Conservation (phyloP, 2,888 invertebrate genomes). For the Pachliopta kotzebuea region DNA sequence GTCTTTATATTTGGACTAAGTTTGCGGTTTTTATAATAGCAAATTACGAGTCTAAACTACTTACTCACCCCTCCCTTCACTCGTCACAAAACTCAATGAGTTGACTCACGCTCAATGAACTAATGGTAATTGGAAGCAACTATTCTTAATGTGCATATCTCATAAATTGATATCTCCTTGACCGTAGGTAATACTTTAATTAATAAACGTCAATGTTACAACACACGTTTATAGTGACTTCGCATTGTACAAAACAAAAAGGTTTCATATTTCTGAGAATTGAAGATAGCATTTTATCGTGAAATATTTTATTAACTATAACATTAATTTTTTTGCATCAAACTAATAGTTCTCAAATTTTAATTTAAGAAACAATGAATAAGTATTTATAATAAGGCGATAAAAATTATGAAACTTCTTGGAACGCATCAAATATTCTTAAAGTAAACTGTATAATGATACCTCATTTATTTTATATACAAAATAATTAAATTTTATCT, state of each 20-base stretch:
- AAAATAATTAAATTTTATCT: not conserved
- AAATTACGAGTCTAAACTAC: not conserved
- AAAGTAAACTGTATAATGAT: too few relatives aligned
- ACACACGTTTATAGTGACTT: not conserved
- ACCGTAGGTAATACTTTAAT: slow-evolving; percentile 19
- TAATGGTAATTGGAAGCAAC: slow-evolving; percentile 68
- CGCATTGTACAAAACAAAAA: slow-evolving; percentile 4
- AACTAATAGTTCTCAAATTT: not conserved
- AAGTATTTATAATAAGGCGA: too few relatives aligned
- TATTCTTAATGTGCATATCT: slow-evolving; percentile 50
- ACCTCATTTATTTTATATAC: not conserved
- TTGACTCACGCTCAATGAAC: slow-evolving; percentile 73
- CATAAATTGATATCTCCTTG: slow-evolving; percentile 38
- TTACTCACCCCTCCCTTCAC: not conserved
- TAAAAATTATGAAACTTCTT: too few relatives aligned
- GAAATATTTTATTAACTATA: not conserved
- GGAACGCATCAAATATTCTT: too few relatives aligned
- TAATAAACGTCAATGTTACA: slow-evolving; percentile 13
- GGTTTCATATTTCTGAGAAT: slow-evolving; percentile 6
- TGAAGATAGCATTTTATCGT: not conserved
- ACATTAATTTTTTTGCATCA: not conserved
- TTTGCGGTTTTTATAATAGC: not conserved
- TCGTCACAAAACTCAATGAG: slow-evolving; percentile 58
- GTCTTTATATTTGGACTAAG: not conserved
- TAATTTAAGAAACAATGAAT: too few relatives aligned